A percentile compares a stretch with the other conserved stretches of the same genome.
Evolutionary conservation across 1,140 invertebrate species (phyloP).

Genomic region (Drosophila suzukii): DNA sequence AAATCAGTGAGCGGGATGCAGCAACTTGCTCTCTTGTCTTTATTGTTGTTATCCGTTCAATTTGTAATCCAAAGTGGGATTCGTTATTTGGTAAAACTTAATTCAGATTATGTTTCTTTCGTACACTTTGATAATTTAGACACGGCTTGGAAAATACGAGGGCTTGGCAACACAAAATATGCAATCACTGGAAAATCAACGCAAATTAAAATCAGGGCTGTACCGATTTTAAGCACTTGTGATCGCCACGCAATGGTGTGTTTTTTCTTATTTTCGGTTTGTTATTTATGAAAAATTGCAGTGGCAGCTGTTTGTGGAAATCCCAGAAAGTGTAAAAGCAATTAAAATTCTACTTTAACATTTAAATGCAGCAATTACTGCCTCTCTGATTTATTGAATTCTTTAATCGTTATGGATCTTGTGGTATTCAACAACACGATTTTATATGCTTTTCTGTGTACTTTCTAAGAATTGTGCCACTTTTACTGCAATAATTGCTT

Average conservation of each 20-base stretch:
- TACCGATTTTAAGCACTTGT: not conserved
- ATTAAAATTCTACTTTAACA: not conserved
- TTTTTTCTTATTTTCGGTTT: not conserved
- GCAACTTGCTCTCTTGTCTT: slow-evolving; percentile 19
- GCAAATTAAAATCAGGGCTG: not conserved
- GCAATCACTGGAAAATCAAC: not conserved
- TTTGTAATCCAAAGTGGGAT: slow-evolving; percentile 10
- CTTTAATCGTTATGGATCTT: too few relatives aligned
- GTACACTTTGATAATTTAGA: slow-evolving; percentile 31
- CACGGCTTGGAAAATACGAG: slow-evolving; percentile 18
- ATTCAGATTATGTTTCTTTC: slow-evolving; percentile 1
- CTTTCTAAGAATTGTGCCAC: not conserved
- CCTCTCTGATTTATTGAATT: not conserved
- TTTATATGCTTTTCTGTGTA: not conserved
- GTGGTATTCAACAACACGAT: too few relatives aligned
- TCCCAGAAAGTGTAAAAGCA: not conserved
- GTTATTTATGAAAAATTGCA: not conserved
- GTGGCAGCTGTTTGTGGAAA: not conserved
- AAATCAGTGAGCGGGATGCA: slow-evolving; percentile 18
- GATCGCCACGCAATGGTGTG: not conserved
- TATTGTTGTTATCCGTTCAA: slow-evolving; percentile 7
- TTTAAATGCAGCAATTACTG: not conserved
- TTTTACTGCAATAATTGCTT: not conserved
- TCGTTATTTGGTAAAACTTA: not conserved
- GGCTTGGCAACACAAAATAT: not conserved